A percentile compares a stretch with the other conserved stretches of the same genome.
These are phyloP conservation scores for Nebria ingens DNA, from an alignment of 1,140 invertebrate genomes.

Conservation along the genomic window DNA sequence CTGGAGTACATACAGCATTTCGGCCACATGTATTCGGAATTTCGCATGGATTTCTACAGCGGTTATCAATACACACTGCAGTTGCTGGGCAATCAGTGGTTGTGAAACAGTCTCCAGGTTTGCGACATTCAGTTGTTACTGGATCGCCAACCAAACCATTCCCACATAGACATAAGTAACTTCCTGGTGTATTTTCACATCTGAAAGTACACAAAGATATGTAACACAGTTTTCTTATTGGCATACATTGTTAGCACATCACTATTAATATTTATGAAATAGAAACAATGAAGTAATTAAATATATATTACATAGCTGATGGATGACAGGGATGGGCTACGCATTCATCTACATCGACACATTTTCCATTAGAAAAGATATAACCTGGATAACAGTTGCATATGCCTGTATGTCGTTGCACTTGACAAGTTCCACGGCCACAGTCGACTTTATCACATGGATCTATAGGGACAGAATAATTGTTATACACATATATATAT, in stretches of 20 bases:
- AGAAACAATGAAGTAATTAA: conserved; percentile 1
- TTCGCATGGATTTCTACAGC: conserved; percentile 73
- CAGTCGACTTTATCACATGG: conserved; percentile 65
- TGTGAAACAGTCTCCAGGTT: conserved; percentile 68
- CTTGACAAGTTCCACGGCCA: conserved; percentile 60
- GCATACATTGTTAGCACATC: too few species aligned
- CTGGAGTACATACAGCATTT: conserved; percentile 60
- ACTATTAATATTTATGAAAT: too few species aligned
- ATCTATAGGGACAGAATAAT: conserved; percentile 40
- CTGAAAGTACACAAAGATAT: conserved; percentile 27
- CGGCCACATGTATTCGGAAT: conserved; percentile 52
- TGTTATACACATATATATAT: conserved; percentile 15
- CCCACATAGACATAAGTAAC: conserved; percentile 62
- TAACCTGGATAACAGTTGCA: conserved; percentile 71
- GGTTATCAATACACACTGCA: conserved; percentile 64
- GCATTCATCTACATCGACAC: conserved; percentile 77
- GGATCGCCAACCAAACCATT: conserved; percentile 73
- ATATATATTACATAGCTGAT: conserved; percentile 48
- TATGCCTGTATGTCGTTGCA: conserved; percentile 53
- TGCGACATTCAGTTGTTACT: conserved; percentile 51
- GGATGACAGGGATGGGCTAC: conserved; percentile 59
- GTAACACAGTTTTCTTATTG: background rate
- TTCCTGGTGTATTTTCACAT: conserved; percentile 67
- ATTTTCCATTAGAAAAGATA: conserved; percentile 51
- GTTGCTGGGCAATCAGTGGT: conserved; percentile 69